phyloP scores from a whole-genome alignment of 2,888 invertebrate species.

The Chrysolina haemoptera region DNA sequence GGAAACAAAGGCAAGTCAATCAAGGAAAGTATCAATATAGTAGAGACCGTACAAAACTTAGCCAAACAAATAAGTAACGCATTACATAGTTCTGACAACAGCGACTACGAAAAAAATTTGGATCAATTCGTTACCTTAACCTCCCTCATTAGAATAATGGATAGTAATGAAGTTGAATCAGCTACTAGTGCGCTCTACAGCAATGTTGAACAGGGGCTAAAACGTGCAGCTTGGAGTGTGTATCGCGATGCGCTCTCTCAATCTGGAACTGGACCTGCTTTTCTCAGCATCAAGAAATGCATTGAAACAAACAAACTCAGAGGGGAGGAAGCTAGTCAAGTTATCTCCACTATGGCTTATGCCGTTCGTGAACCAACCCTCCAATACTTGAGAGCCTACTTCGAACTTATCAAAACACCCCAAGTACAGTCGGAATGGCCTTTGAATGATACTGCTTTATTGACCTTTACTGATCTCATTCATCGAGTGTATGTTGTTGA shows the following conservation, averaged over 20 bases:
- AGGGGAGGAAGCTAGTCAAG: conserved; percentile 75
- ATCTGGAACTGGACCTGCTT: conserved; percentile 79
- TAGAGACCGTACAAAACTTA: conserved; percentile 64
- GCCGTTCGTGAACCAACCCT: conserved; percentile 76
- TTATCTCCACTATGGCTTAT: conserved; percentile 72
- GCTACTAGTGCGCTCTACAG: conserved; percentile 72
- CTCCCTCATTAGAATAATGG: conserved; percentile 76
- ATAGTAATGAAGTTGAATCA: conserved; percentile 74
- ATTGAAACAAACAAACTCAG: conserved; percentile 71
- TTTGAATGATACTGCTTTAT: conserved; percentile 74
- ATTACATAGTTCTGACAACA: conserved; percentile 73
- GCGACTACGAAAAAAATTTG: conserved; percentile 74
- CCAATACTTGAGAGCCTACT: conserved; percentile 76
- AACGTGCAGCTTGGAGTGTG: conserved; percentile 74
- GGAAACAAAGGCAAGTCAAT: conserved; percentile 71
- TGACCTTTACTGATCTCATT: conserved; percentile 76
- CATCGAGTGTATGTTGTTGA: conserved; percentile 76
- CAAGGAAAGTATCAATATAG: conserved; percentile 56
- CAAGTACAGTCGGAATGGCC: conserved; percentile 71
- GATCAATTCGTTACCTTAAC: conserved; percentile 77
- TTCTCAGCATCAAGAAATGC: conserved; percentile 75
- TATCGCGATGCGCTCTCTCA: conserved; percentile 79
- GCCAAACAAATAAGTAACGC: conserved; percentile 75
- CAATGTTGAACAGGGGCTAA: conserved; percentile 61
- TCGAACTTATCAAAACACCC: conserved; percentile 72